phyloP scores from a whole-genome alignment of 2,888 invertebrate species.

The Ormyrus pomaceus region DNA sequence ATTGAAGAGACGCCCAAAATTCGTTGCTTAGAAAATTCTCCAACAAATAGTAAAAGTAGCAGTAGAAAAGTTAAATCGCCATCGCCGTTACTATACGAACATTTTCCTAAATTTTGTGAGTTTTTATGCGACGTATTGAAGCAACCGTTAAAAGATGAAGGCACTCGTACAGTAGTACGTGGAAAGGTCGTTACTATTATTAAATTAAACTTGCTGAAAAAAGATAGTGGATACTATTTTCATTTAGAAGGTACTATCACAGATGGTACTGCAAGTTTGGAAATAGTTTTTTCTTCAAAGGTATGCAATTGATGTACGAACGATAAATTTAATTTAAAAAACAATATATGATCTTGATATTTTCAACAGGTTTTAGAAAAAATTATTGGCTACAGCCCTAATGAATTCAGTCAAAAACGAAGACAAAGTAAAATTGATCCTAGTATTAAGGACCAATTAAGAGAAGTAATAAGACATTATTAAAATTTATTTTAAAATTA shows the following conservation, averaged over 20 bases:
- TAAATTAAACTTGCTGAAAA: conserved; percentile 76
- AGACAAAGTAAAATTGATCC: conserved; percentile 67
- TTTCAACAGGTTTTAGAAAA: conserved; percentile 66
- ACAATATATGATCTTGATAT: conserved; percentile 16
- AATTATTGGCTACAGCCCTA: conserved; percentile 66
- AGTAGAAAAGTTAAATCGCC: conserved; percentile 59
- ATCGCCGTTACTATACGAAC: conserved; percentile 21
- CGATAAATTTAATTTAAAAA: conserved; percentile 19
- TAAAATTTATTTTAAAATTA: conserved; percentile 19
- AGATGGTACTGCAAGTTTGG: conserved; percentile 79
- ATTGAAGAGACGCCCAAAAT: conserved; percentile 55
- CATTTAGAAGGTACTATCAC: conserved; percentile 78
- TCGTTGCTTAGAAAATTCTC: conserved; percentile 57
- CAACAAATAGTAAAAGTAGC: conserved; percentile 33
- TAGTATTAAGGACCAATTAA: conserved; percentile 64
- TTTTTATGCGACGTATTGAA: conserved; percentile 63
- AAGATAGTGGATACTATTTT: conserved; percentile 76
- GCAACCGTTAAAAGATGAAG: conserved; percentile 51
- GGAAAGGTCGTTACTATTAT: conserved; percentile 79
- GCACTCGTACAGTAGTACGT: conserved; percentile 74
- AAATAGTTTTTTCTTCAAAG: conserved; percentile 79
- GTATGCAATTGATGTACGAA: conserved; percentile 65
- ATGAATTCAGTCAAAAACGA: conserved; percentile 67
- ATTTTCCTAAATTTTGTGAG: conserved; percentile 61
- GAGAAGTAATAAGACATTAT: conserved; percentile 60